Base-by-base conservation (phyloP, 2,113 vertebrate genomes). In the Murina feae region DNA sequence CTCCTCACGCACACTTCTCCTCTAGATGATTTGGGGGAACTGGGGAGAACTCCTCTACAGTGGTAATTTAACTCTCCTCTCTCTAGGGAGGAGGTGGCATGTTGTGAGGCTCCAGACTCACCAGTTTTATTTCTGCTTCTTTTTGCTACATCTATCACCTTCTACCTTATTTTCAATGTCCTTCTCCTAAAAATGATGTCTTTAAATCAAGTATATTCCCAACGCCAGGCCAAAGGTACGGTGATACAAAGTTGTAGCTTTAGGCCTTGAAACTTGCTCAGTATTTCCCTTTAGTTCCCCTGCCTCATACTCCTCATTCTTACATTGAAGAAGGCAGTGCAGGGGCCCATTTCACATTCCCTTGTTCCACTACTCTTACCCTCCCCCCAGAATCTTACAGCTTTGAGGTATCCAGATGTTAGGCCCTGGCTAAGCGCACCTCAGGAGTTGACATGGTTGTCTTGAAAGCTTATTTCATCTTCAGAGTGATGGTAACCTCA, bases 121-220 rank as follows among this genome's bases (percentile, higher is more conserved):
- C 42, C 58, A 55, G 58, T 85, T 88, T 91, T 6, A 84, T 74
- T 90, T 92, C 74, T 82, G 71, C 37, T 94, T 93, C 76, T 88
- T 42, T 12, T 92, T 94, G 74, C 44, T 49, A 39, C 14, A 83
- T 12, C 47, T 37, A 21, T 6, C 2, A 53, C 1, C 11, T 30
- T 28, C 32, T 3, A 63, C 53, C 30, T 78, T 28, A 20, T 53
- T 53, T 39, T 53, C 74, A 89, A 28, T 76, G 14, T 9, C 69
- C 47, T 66, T 87, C 42, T 35, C 23, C 39, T 74, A 87, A 58
- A 89, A 89, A 6, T 42, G 10, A 17, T 16, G 28, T 49, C 51
- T 95, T 94, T 89, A 74, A 65, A 65, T 86, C 17, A 79, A 72
- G 3, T 78, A 30, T 44, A 66, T 28, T 68, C 60, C 44, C 39